These are phyloP conservation scores for Gasteruption jaculator DNA, from an alignment of 2,888 invertebrate genomes.

Conservation along the genomic window DNA sequence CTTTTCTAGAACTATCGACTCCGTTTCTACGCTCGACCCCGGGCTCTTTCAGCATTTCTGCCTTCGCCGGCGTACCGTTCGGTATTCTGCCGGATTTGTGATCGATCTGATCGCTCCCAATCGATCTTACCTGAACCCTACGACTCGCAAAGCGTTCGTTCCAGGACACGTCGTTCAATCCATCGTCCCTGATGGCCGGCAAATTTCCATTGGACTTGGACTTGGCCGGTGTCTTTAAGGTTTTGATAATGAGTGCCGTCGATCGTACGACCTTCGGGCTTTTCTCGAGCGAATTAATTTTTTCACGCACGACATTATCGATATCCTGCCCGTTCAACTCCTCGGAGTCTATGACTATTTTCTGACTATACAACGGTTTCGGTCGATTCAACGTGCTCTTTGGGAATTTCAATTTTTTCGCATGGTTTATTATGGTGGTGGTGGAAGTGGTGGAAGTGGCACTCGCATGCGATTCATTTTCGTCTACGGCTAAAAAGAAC, in stretches of 20 bases:
- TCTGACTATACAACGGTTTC: slow-evolving; percentile 46
- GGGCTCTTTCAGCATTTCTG: slow-evolving; percentile 1
- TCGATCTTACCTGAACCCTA: slow-evolving; percentile 4
- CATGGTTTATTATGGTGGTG: slow-evolving; percentile 38
- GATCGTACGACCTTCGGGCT: slow-evolving; percentile 46
- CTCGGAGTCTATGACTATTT: slow-evolving; percentile 48
- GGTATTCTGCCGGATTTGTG: neutral
- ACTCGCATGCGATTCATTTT: slow-evolving; percentile 49
- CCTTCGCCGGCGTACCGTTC: slow-evolving; percentile 11
- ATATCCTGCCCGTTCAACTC: slow-evolving; percentile 44
- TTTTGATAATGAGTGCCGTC: slow-evolving; percentile 47
- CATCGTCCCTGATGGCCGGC: slow-evolving; percentile 4
- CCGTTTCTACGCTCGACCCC: slow-evolving; percentile 4
- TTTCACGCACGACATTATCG: slow-evolving; percentile 43
- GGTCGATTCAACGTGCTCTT: slow-evolving; percentile 44
- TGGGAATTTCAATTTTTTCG: slow-evolving; percentile 45
- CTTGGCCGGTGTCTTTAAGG: slow-evolving; percentile 38
- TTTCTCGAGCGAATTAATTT: slow-evolving; percentile 44
- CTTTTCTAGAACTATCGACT: slow-evolving; percentile 5
- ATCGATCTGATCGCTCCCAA: neutral
- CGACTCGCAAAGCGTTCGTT: too few relatives aligned
- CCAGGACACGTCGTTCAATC: too few relatives aligned
- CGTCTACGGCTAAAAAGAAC: slow-evolving; percentile 48
- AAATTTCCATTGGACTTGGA: slow-evolving; percentile 23
- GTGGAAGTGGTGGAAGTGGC: slow-evolving; percentile 43